These are phyloP conservation scores for Cheilosia vernalis DNA, from an alignment of 2,888 invertebrate genomes.

Conservation along the genomic window DNA sequence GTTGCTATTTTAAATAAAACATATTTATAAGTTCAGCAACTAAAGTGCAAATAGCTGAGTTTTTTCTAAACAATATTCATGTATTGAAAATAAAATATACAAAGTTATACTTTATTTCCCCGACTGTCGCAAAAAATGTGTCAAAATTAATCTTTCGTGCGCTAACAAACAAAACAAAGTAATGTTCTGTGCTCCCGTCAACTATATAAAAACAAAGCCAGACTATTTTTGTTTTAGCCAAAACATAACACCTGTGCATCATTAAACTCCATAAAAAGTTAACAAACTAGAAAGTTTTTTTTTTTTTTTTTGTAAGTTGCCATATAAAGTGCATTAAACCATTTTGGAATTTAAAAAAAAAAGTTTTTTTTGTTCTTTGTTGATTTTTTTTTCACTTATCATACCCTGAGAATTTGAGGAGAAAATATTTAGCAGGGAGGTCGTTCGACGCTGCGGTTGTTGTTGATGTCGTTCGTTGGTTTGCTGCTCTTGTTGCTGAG, in stretches of 20 bases:
- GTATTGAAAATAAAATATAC: background rate
- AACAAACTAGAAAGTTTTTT: slow-evolving; percentile 49
- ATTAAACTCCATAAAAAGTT: slow-evolving; percentile 68
- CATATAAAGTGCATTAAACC: slow-evolving; percentile 65
- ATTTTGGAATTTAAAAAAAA: slow-evolving; percentile 63
- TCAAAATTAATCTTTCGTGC: background rate
- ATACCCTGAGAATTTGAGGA: slow-evolving; percentile 97
- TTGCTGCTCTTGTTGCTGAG: slow-evolving; percentile 78
- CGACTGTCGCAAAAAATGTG: background rate
- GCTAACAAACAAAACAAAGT: background rate
- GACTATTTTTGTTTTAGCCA: background rate
- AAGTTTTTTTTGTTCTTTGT: slow-evolving; percentile 44
- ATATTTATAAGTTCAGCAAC: too few relatives aligned
- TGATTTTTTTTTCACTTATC: slow-evolving; percentile 76
- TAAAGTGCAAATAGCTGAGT: too few relatives aligned
- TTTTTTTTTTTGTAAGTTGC: slow-evolving; percentile 62
- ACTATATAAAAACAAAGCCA: background rate
- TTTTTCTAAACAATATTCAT: too few relatives aligned
- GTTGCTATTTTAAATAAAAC: too few relatives aligned
- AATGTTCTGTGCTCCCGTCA: slow-evolving; percentile 36
- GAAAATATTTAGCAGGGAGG: slow-evolving; percentile 97
- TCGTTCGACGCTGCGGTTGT: slow-evolving; percentile 89
- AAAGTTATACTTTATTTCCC: background rate
- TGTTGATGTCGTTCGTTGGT: slow-evolving; percentile 77
- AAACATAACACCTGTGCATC: slow-evolving; percentile 43